phyloP scores from a whole-genome alignment of 1,140 invertebrate species.

The Drosophila mayri region DNA sequence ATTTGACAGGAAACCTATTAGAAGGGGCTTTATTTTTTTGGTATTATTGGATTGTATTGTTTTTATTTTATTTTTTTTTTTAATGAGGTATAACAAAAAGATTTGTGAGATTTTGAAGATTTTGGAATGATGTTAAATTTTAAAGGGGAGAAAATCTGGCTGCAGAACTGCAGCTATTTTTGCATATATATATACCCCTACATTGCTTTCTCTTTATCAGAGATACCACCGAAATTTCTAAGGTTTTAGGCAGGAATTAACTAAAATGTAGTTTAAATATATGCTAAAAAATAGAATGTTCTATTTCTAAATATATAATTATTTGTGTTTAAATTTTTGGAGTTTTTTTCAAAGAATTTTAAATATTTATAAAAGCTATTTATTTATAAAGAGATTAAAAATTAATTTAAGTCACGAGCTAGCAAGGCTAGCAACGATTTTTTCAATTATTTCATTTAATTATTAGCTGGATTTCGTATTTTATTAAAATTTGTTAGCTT shows the following conservation, averaged over 20 bases:
- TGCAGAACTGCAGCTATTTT: slow-evolving; percentile 27
- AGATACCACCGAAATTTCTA: not conserved
- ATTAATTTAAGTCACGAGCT: too few relatives aligned
- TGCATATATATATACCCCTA: not conserved
- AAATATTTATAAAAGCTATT: too few relatives aligned
- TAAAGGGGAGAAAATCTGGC: not conserved
- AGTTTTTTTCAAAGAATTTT: too few relatives aligned
- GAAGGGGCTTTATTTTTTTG: not conserved
- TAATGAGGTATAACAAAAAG: not conserved
- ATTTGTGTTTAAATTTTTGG: too few relatives aligned
- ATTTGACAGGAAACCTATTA: slow-evolving; percentile 32
- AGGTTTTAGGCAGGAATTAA: not conserved
- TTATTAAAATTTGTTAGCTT: too few relatives aligned
- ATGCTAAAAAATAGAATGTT: not conserved
- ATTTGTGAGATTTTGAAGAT: not conserved
- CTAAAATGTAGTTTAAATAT: not conserved
- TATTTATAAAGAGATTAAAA: too few relatives aligned
- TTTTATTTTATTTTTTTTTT: not conserved
- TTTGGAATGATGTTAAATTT: not conserved
- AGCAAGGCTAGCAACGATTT: too few relatives aligned
- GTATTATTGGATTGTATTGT: slow-evolving; percentile 11
- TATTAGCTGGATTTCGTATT: too few relatives aligned
- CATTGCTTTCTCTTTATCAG: not conserved
- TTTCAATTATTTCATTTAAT: too few relatives aligned
- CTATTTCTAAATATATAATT: too few relatives aligned